Evolutionary conservation across 1,140 invertebrate species (phyloP).

Genomic region (Harpegnathos saltator): DNA sequence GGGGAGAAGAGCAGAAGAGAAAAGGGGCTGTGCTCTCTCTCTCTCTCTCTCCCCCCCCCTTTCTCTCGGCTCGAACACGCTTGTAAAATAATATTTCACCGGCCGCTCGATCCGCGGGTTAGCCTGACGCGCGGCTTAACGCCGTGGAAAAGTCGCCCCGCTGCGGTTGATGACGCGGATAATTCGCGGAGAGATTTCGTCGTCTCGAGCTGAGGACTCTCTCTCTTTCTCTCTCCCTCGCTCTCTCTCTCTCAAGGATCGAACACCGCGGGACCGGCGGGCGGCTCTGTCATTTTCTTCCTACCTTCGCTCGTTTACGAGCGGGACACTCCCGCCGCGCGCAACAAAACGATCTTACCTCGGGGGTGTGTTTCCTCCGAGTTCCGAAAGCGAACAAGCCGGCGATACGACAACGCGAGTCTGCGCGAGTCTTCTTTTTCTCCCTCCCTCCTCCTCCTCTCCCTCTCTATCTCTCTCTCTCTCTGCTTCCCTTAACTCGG

Average conservation of each 20-base stretch:
- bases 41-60: no score
- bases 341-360: conserved; percentile 37
- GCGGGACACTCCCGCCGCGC: conserved; percentile 44
- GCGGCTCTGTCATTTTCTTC: conserved; percentile 34
- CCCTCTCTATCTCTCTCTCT: no score
- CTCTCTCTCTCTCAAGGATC: neutral
- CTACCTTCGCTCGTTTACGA: conserved; percentile 57
- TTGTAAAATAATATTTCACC: neutral
- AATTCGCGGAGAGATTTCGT: conserved; percentile 45
- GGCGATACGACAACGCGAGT: conserved; percentile 27
- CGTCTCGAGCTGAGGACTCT: conserved; percentile 34
- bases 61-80: no score
- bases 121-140: conserved; percentile 21
- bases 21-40: no score
- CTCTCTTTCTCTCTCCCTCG: neutral
- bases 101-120: neutral
- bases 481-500: conserved; percentile 16
- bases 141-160: conserved; percentile 28
- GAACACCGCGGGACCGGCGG: conserved; percentile 1
- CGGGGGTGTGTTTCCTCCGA: conserved; percentile 40
- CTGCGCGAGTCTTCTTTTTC: neutral
- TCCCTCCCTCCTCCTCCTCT: no score
- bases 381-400: conserved; percentile 9
- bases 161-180: conserved; percentile 41
- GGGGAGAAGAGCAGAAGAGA: no score